phyloP scores from a whole-genome alignment of 2,888 invertebrate genomes.

The Nephrotoma flavescens region DNA sequence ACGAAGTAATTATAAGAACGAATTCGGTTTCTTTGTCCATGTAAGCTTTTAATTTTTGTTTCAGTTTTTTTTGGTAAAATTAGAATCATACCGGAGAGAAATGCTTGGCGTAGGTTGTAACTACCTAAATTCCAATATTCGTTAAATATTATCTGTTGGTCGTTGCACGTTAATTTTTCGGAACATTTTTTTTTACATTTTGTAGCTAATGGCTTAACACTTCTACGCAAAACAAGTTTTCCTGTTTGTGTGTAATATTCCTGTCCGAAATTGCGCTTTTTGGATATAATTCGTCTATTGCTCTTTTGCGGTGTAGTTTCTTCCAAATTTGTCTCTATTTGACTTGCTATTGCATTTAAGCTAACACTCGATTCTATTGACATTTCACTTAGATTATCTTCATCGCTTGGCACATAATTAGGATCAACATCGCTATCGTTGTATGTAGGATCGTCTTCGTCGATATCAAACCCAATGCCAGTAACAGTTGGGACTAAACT shows the following conservation, averaged over 20 bases:
- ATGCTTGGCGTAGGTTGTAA: not conserved
- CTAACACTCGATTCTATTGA: not conserved
- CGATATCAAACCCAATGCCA: too few species aligned
- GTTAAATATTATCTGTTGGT: not conserved
- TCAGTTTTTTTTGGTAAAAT: not conserved
- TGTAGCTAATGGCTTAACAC: not conserved
- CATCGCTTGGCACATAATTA: not conserved
- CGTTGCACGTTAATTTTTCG: not conserved
- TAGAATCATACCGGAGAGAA: not conserved
- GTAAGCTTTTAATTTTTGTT: not conserved
- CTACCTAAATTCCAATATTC: not conserved
- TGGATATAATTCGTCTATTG: not conserved
- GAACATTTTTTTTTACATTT: not conserved
- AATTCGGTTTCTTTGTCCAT: not conserved
- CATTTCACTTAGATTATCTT: not conserved
- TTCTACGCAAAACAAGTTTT: not conserved
- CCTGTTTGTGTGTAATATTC: not conserved
- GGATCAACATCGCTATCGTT: not conserved
- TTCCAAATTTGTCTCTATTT: not conserved
- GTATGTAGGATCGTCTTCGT: not conserved
- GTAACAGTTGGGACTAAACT: too few species aligned
- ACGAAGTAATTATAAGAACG: not conserved
- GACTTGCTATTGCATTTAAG: not conserved
- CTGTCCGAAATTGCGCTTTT: not conserved
- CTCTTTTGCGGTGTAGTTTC: not conserved